Conservation (phyloP, 2,888 invertebrate species). For the Limnephilus auricula region DNA sequence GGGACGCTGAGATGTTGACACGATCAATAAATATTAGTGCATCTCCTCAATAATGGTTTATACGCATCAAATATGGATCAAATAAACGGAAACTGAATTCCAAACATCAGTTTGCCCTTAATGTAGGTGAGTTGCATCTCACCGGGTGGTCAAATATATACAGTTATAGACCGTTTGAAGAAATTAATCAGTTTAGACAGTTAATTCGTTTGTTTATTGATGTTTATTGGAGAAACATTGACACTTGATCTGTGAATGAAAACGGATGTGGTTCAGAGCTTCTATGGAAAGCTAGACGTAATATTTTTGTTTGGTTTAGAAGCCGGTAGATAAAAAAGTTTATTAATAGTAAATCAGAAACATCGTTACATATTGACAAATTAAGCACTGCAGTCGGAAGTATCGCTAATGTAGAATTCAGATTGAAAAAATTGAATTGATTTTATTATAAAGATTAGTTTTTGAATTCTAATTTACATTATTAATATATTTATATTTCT, state of each 20-base stretch:
- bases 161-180: neutral
- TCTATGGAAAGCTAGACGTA: neutral
- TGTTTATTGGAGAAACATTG: neutral
- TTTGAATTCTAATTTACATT: too few relatives aligned
- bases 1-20: neutral
- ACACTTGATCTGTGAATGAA: neutral
- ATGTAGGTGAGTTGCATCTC: neutral
- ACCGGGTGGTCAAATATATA: neutral
- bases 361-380: neutral
- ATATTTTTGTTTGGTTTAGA: neutral
- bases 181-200: neutral
- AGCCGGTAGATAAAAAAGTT: neutral
- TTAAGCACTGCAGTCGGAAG: neutral
- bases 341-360: neutral
- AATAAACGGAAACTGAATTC: conserved; percentile 27
- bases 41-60: conserved; percentile 18
- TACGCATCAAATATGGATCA: neutral
- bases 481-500: too few relatives aligned
- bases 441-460: too few relatives aligned
- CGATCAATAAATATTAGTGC: conserved; percentile 34
- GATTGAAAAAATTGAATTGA: too few relatives aligned
- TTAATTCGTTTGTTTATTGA: neutral
- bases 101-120: neutral
- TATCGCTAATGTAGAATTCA: neutral
- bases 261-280: neutral